Base-by-base conservation (phyloP, 2,113 vertebrate species). In the Willisornis vidua region DNA sequence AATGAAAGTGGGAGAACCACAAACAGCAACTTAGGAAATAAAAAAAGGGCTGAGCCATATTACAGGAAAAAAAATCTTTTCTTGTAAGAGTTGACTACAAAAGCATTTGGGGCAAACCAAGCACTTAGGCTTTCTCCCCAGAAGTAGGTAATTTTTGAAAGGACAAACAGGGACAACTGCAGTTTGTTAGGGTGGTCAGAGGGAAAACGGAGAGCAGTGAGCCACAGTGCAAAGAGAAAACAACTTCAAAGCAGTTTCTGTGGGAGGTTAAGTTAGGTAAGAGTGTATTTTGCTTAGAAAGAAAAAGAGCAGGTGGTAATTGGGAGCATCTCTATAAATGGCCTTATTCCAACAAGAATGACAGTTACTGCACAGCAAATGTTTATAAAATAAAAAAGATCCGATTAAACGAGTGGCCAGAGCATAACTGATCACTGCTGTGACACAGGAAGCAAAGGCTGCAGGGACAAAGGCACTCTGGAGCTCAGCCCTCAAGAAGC, bases 251-350 rank as follows among this genome's bases (percentile, higher is more conserved):
- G 92, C 76, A 75, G 89, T 58, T 96, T 86, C 83, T 82, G 83
- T 31, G 28, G 85, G 73, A 96, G 93, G 88, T 96, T 92, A 97
- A 92, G 91, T 84, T 86, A 96, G 96, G 83, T 93, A 96, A 96
- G 83, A 84, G 52, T n/a, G 37, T 84, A 92, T 81, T 95, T 79
- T 82, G 73, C 86, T 92, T 81, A 90, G 94, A 90, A 92, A 96
- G 93, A 91, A 82, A 85, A 93, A 81, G 93, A 96, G 85, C 93
- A 94, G 94, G 96, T 95, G 94, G 92, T 94, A 96, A 93, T 90
- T 96, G 93, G 88, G 72, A 95, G 72, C 92, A 96, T 88, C 93
- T 96, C 92, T 94, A 90, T 67, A 96, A 95, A 92, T 92, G 85
- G 79, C 86, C 63, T 90, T 96, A 92, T 90, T 94, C 85, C 93